Percentiles rank a stretch among this genome's conserved stretches.
Evolutionary conservation across 2,888 invertebrate genomes (phyloP).

Genomic region (Ophion obscuratus): DNA sequence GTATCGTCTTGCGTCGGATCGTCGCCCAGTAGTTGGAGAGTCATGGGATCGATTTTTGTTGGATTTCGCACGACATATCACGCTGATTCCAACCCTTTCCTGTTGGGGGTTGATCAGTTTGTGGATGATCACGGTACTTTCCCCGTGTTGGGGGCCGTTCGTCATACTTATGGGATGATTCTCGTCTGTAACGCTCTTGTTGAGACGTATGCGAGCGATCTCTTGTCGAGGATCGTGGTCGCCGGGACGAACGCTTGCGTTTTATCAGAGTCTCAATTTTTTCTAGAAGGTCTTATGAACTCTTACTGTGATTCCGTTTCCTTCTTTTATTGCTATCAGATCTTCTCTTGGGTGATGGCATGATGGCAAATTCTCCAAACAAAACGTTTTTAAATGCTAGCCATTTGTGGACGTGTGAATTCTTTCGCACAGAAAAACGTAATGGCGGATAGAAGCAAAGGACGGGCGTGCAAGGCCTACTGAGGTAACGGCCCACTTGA

Average conservation of each 20-base stretch:
- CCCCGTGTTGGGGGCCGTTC: no score
- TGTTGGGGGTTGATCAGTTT: no score
- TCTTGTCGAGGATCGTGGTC: no score
- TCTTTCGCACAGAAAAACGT: neutral
- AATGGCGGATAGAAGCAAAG: neutral
- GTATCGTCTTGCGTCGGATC: neutral
- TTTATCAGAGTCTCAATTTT: neutral
- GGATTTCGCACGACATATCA: no score
- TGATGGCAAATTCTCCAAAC: neutral
- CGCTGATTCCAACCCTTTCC: no score
- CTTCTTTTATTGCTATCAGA: neutral
- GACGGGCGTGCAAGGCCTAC: neutral
- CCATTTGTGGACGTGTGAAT: neutral
- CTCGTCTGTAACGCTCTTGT: no score
- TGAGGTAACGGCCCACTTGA: neutral
- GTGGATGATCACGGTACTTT: no score
- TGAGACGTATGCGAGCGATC: no score
- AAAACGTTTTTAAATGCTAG: neutral
- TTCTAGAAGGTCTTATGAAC: neutral
- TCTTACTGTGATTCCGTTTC: neutral
- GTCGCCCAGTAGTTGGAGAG: no score
- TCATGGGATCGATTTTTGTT: no score
- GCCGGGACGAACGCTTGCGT: neutral
- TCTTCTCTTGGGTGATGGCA: neutral
- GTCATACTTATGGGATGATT: no score